These are phyloP conservation scores for Cryptoprocta ferox DNA, from an alignment of 2,797 vertebrate species.

Conservation along the genomic window DNA sequence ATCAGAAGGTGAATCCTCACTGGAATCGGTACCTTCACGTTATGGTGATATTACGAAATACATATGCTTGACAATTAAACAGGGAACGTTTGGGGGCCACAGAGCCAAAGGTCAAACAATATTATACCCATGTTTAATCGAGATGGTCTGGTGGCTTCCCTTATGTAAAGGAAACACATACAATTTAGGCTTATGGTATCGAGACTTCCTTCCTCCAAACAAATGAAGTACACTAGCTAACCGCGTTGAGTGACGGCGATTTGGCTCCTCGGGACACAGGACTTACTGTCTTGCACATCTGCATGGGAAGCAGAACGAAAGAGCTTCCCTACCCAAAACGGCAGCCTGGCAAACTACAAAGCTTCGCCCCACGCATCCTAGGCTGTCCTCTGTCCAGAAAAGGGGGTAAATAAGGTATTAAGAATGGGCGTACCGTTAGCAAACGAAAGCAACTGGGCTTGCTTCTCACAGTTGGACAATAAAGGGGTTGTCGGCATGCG, in stretches of 20 bases:
- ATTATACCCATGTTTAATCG: not conserved
- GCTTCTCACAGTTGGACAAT: accelerated
- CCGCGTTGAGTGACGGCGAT: accelerated
- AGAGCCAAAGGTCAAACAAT: not conserved
- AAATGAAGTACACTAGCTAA: not conserved
- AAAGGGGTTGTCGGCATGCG: accelerated
- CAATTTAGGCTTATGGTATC: not conserved
- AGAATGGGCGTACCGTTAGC: too few relatives aligned
- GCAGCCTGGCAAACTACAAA: not conserved
- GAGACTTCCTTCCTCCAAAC: not conserved
- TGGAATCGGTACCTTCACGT: accelerated
- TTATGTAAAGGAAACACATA: not conserved
- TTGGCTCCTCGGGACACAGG: not conserved
- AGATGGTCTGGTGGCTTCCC: not conserved
- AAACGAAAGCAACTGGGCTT: not conserved
- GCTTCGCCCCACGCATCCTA: accelerated
- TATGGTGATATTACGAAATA: not conserved
- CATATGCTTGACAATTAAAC: not conserved
- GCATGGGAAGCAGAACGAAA: not conserved
- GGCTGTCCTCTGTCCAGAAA: not conserved
- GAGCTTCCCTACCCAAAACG: not conserved
- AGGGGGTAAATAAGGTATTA: accelerated
- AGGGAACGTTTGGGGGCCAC: accelerated
- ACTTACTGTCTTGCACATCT: not conserved
- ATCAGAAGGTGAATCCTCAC: too few relatives aligned